Evolutionary conservation across 2,888 invertebrate species (phyloP).

Genomic region (Drosophila nr. perissopoda): DNA sequence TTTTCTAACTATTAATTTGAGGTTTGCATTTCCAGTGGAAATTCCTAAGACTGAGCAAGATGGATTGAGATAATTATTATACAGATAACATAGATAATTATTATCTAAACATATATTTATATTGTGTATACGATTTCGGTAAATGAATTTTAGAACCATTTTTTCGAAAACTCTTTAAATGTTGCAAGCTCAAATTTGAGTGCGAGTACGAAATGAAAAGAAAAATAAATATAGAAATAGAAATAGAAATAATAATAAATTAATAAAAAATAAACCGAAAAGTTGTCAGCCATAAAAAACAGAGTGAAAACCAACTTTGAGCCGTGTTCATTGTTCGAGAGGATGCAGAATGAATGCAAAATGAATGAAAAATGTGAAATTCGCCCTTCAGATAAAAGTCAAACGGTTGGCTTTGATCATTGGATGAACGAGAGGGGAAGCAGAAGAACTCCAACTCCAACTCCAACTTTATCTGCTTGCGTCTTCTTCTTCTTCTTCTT

Average conservation of each 20-base stretch:
- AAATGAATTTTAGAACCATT: neutral
- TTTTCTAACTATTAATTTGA: neutral
- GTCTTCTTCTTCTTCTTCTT: neutral
- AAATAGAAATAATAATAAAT: neutral
- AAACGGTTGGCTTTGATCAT: constrained; percentile 30
- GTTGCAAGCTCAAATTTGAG: neutral
- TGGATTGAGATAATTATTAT: too few species aligned
- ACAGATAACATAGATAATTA: too few species aligned
- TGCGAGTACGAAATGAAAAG: too few species aligned
- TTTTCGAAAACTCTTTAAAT: neutral
- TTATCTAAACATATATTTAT: neutral
- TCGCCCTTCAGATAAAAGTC: constrained; percentile 1
- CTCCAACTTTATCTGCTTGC: neutral
- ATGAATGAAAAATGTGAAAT: neutral
- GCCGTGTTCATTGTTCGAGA: neutral
- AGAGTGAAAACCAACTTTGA: neutral
- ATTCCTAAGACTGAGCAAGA: too few species aligned
- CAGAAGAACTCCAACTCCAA: constrained; percentile 1
- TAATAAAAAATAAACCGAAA: neutral
- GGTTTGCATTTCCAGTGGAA: neutral
- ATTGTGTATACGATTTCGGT: neutral
- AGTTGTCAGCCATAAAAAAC: neutral
- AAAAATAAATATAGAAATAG: neutral
- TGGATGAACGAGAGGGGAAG: constrained; percentile 5
- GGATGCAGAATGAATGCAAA: neutral